Evolutionary conservation across 2,888 invertebrate species (phyloP).

Genomic region (Pachymerium ferrugineum): DNA sequence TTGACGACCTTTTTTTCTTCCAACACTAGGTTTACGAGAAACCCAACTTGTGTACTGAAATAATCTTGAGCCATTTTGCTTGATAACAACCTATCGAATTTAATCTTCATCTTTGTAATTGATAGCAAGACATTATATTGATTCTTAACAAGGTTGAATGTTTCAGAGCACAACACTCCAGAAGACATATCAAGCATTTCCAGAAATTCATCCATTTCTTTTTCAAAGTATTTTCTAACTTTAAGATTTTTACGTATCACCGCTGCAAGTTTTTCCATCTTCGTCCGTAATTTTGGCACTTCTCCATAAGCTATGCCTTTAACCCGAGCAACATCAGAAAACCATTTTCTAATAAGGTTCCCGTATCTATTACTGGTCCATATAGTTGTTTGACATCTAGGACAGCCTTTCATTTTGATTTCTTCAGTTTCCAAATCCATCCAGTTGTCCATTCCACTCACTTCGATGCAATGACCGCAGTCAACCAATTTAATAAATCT

Average conservation of each 20-base stretch:
- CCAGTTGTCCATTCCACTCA: conserved; percentile 44
- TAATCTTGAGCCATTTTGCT: background rate
- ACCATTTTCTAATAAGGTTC: conserved; percentile 49
- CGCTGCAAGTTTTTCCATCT: no score
- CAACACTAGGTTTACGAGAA: background rate
- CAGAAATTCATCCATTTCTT: no score
- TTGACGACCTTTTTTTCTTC: background rate
- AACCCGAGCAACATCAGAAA: no score
- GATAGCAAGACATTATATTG: background rate
- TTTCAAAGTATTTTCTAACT: no score
- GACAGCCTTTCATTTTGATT: conserved; percentile 52
- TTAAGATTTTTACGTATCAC: no score
- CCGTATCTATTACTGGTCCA: conserved; percentile 57
- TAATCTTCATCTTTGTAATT: background rate
- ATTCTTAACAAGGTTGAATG: background rate
- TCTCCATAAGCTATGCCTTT: no score
- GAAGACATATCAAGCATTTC: no score
- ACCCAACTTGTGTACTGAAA: background rate
- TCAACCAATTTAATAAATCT: conserved; percentile 43
- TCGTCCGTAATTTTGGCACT: no score
- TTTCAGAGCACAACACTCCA: no score
- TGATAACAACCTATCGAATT: background rate
- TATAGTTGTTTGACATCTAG: conserved; percentile 57
- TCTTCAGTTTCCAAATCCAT: conserved; percentile 33
- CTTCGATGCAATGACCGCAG: conserved; percentile 47